phyloP scores from a whole-genome alignment of 1,140 invertebrate genomes.

The Ganaspis sp. region DNA sequence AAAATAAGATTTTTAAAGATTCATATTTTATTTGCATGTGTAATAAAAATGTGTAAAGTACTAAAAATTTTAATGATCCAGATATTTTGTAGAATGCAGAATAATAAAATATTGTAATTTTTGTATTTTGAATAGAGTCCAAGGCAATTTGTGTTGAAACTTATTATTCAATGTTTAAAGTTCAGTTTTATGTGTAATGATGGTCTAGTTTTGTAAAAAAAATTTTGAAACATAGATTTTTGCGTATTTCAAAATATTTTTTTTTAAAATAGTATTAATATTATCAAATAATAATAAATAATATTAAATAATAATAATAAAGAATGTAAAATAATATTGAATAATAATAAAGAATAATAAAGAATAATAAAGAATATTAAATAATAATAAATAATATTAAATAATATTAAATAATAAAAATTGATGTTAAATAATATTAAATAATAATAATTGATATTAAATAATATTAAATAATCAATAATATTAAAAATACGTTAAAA shows the following conservation, averaged over 20 bases:
- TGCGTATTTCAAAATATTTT: too few species aligned
- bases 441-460: too few species aligned
- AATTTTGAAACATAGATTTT: neutral
- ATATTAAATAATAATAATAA: neutral
- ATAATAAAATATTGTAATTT: slow-evolving; percentile 5
- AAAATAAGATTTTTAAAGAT: too few species aligned
- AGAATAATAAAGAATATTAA: neutral
- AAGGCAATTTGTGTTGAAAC: neutral
- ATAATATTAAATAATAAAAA: too few species aligned
- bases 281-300: neutral
- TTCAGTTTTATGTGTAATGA: neutral
- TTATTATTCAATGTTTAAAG: neutral
- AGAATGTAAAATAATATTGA: neutral
- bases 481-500: too few species aligned
- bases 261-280: too few species aligned
- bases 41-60: too few species aligned
- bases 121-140: neutral
- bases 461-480: too few species aligned
- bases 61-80: neutral
- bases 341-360: neutral
- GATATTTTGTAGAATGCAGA: neutral
- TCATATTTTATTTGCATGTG: too few species aligned
- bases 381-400: neutral
- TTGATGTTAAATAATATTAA: too few species aligned
- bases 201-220: neutral